A percentile compares a stretch with the other conserved stretches of the same genome.
Conservation (phyloP, 2,888 invertebrate species). For the Pristionchus maxplancki region DNA sequence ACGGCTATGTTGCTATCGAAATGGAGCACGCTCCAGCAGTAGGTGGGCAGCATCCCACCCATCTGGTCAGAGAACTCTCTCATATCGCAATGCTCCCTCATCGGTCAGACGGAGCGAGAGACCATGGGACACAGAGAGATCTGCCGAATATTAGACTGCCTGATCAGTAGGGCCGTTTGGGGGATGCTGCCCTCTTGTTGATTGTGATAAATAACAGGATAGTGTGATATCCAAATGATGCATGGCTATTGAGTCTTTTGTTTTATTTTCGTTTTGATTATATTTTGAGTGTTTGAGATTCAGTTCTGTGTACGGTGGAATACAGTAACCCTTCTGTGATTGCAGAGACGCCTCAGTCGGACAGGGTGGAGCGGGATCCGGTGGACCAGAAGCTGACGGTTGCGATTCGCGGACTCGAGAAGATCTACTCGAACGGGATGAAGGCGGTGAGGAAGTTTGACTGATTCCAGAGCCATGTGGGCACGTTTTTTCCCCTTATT, state of each 20-base stretch:
- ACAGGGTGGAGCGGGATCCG: slow-evolving; percentile 80
- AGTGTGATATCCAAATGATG: too few relatives aligned
- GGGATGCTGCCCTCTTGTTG: too few relatives aligned
- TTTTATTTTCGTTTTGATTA: not conserved
- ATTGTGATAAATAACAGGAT: too few relatives aligned
- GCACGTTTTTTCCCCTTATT: too few relatives aligned
- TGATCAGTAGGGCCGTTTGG: too few relatives aligned
- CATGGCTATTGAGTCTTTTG: not conserved
- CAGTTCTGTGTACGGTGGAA: not conserved
- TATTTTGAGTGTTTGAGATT: not conserved
- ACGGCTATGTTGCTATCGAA: not conserved
- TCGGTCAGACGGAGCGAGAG: too few relatives aligned
- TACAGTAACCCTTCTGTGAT: not conserved
- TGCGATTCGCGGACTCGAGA: slow-evolving; percentile 85
- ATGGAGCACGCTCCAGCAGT: too few relatives aligned
- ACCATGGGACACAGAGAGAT: too few relatives aligned
- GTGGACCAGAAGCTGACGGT: slow-evolving; percentile 83
- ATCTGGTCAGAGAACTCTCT: too few relatives aligned
- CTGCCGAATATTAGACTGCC: too few relatives aligned
- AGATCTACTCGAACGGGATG: slow-evolving; percentile 83
- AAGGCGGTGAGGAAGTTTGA: slow-evolving; percentile 83
- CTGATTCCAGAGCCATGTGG: not conserved
- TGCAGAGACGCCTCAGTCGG: slow-evolving; percentile 50
- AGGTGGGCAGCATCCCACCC: too few relatives aligned
- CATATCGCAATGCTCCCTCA: too few relatives aligned